Evolutionary conservation across 1,140 invertebrate species (phyloP), one percentile per base, ranked within the genome.

Genomic region (Cephus cinctus): DNA sequence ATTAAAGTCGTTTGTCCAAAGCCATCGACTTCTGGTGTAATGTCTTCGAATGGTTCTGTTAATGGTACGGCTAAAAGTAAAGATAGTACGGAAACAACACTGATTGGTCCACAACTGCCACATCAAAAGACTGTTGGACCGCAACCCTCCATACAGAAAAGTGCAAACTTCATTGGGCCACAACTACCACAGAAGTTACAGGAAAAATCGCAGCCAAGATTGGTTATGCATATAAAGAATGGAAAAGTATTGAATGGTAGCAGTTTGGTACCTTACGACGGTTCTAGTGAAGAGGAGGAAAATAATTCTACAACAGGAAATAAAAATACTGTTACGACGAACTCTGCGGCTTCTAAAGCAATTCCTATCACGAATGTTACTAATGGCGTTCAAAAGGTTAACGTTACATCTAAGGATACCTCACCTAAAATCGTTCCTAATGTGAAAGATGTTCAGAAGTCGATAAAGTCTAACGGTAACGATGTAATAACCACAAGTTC

Each of bases 261-360:
- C 14, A 73, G 73, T 57, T 52, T 77, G 5, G 75, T 77, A 6
- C 73, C 74, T 2, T 77, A 77, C n/a, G 73, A 73, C 4, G 72
- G 68, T 5, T 76, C 75, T 0, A 77, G 75, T 14, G 75, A 77
- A 16, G 73, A 77, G 9, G 73, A 75, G 5, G 73, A 75, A 2
- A 55, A 34, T 30, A 51, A 18, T 34, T 23, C 19, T 25, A 25
- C 21, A n/a, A n/a, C n/a, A n/a, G n/a, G n/a, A n/a, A n/a, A n/a
- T n/a, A n/a, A n/a, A n/a, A n/a, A n/a, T n/a, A n/a, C n/a, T n/a
- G n/a, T n/a, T n/a, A n/a, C 43, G 22, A 30, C 20, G n/a, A 35
- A 15, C 16, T n/a, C 30, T 19, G 3, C 36, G 12, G 6, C 27
- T 4, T 50, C 50, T 49, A 46, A 34, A 40, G n/a, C n/a, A n/a